Percentiles rank a stretch among this genome's conserved stretches.
Evolutionary conservation across 2,888 invertebrate species (phyloP).

Genomic region (Hydrotaea cyrtoneurina): DNA sequence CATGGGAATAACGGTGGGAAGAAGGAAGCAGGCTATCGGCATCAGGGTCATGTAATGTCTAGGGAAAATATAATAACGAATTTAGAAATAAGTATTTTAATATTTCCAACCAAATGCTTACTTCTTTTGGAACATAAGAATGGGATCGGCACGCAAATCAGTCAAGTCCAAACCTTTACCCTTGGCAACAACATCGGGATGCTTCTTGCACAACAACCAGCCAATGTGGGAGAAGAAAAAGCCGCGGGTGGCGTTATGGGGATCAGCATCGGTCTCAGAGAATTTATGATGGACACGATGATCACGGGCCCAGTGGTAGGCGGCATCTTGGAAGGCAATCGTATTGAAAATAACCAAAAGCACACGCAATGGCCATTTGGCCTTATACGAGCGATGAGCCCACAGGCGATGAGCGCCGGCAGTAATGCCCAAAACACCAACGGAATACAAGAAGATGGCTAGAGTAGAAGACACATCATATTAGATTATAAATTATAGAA

Average conservation of each 20-base stretch:
- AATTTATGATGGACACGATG: slow-evolving; percentile 95
- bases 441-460: slow-evolving; percentile 88
- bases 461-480: slow-evolving; percentile 62
- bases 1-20: slow-evolving; percentile 89
- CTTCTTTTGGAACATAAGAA: slow-evolving; percentile 92
- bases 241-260: slow-evolving; percentile 95
- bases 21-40: slow-evolving; percentile 87
- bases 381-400: slow-evolving; percentile 97
- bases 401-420: slow-evolving; percentile 98
- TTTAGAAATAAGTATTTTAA: too few relatives aligned
- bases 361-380: slow-evolving; percentile 91
- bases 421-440: slow-evolving; percentile 94
- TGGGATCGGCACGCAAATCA: slow-evolving; percentile 90
- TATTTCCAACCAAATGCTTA: too few relatives aligned
- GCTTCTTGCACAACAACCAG: slow-evolving; percentile 95
- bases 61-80: slow-evolving; percentile 34
- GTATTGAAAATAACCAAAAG: slow-evolving; percentile 92
- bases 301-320: slow-evolving; percentile 89
- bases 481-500: neutral
- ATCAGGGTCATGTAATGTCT: slow-evolving; percentile 88
- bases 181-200: slow-evolving; percentile 92
- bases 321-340: slow-evolving; percentile 92
- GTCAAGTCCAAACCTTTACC: slow-evolving; percentile 92
- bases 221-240: slow-evolving; percentile 98
- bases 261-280: slow-evolving; percentile 95